These are phyloP conservation scores for Acrossocheilus wenchowensis DNA, from an alignment of 2,797 vertebrate species.

Conservation along the genomic window DNA sequence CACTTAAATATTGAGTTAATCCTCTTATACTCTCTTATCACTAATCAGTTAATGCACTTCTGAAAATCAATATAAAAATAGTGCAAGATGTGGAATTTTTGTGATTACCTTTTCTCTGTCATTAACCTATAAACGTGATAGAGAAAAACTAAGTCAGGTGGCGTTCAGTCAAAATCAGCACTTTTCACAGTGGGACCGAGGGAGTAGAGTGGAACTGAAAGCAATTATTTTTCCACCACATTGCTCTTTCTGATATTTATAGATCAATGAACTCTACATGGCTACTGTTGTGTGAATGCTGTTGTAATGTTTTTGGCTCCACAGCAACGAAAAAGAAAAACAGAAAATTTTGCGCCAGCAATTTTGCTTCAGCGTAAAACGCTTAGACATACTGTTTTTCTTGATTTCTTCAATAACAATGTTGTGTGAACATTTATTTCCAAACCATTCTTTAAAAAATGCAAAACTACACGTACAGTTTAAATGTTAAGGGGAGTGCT, in stretches of 20 bases:
- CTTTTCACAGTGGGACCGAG: constrained; percentile 46
- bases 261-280: constrained; percentile 60
- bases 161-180: constrained; percentile 53
- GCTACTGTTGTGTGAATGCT: constrained; percentile 41
- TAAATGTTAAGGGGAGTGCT: neutral
- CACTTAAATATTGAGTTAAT: constrained; percentile 31
- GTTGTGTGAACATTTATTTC: neutral
- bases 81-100: constrained; percentile 24
- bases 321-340: neutral
- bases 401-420: neutral
- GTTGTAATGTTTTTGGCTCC: neutral
- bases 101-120: constrained; percentile 41
- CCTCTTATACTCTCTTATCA: constrained; percentile 31
- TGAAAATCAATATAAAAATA: constrained; percentile 18
- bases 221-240: constrained; percentile 52
- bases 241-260: constrained; percentile 59
- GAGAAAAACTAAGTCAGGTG: constrained; percentile 36
- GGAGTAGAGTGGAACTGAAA: constrained; percentile 39
- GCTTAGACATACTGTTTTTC: neutral
- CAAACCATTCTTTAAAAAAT: neutral
- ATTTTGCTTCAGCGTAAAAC: constrained; percentile 3
- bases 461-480: neutral
- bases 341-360: neutral
- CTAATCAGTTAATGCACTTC: constrained; percentile 33
- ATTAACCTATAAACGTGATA: constrained; percentile 40